These are phyloP conservation scores for Fragum fragum DNA, from an alignment of 2,888 invertebrate species.

Conservation along the genomic window DNA sequence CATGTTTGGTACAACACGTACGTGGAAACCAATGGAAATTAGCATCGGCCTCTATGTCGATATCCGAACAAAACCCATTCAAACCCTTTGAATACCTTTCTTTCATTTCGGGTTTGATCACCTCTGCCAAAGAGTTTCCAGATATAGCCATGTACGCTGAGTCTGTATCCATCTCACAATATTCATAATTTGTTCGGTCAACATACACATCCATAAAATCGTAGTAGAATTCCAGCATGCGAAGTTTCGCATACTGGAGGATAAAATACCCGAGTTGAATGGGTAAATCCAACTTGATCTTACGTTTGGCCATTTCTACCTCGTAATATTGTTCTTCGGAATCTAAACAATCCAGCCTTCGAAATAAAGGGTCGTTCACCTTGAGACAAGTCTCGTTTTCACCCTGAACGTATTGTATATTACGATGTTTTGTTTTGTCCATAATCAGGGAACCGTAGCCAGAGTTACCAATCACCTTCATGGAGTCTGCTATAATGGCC, in stretches of 20 bases:
- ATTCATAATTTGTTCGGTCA: conserved; percentile 52
- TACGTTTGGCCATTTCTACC: conserved; percentile 50
- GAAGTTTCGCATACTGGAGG: conserved; percentile 68
- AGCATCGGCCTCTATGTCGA: conserved; percentile 48
- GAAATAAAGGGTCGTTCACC: conserved; percentile 50
- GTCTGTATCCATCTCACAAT: too few species aligned
- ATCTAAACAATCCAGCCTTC: conserved; percentile 46
- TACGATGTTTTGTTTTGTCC: conserved; percentile 52
- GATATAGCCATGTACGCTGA: conserved; percentile 62
- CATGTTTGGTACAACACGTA: conserved; percentile 47
- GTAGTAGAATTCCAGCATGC: conserved; percentile 66
- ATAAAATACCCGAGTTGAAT: conserved; percentile 68
- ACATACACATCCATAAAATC: conserved; percentile 64
- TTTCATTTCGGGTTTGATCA: conserved; percentile 47
- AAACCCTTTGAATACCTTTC: conserved; percentile 34
- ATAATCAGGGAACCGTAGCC: conserved; percentile 64
- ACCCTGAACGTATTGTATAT: conserved; percentile 46
- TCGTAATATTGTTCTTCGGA: conserved; percentile 48
- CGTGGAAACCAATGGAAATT: conserved; percentile 57
- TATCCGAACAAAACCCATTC: conserved; percentile 40
- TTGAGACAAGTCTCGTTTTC: conserved; percentile 38
- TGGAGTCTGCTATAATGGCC: conserved; percentile 44
- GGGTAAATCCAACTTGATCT: conserved; percentile 58
- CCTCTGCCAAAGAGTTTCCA: conserved; percentile 30
- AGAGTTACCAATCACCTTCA: conserved; percentile 45